Evolutionary conservation across 2,797 vertebrate species (phyloP).

Genomic region (Molothrus aeneus): DNA sequence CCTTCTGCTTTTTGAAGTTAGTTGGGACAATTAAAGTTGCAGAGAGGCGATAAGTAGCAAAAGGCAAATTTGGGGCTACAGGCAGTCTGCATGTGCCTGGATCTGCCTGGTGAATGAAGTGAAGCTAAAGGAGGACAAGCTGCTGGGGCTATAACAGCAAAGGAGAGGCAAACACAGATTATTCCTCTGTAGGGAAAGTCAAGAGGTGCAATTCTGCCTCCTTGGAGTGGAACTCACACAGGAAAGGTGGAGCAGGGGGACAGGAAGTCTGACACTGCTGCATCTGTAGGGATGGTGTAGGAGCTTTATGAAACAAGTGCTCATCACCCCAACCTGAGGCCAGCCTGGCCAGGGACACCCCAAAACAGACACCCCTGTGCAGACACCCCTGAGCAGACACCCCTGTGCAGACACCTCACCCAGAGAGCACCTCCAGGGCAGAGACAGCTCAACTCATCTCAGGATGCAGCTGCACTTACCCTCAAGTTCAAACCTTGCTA

Average conservation of each 20-base stretch:
- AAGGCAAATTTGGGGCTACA: background rate
- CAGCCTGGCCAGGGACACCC: background rate
- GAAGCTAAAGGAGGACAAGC: background rate
- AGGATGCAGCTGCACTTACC: background rate
- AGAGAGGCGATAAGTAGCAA: background rate
- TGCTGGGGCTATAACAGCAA: background rate
- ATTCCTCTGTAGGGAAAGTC: background rate
- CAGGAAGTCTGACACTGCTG: background rate
- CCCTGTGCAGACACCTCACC: background rate
- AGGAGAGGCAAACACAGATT: background rate
- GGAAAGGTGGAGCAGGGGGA: background rate
- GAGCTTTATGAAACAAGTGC: background rate
- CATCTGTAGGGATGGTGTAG: background rate
- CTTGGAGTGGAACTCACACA: background rate
- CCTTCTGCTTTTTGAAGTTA: background rate
- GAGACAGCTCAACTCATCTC: fast-evolving
- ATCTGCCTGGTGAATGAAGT: background rate
- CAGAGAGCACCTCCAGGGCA: background rate
- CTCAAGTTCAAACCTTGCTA: background rate
- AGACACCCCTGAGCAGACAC: background rate
- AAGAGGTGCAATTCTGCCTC: background rate
- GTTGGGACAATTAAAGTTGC: background rate
- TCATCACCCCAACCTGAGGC: background rate
- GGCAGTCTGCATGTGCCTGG: background rate
- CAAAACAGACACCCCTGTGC: fast-evolving